phyloP scores from a whole-genome alignment of 1,140 invertebrate species.

The Leptoteleia sp. region DNA sequence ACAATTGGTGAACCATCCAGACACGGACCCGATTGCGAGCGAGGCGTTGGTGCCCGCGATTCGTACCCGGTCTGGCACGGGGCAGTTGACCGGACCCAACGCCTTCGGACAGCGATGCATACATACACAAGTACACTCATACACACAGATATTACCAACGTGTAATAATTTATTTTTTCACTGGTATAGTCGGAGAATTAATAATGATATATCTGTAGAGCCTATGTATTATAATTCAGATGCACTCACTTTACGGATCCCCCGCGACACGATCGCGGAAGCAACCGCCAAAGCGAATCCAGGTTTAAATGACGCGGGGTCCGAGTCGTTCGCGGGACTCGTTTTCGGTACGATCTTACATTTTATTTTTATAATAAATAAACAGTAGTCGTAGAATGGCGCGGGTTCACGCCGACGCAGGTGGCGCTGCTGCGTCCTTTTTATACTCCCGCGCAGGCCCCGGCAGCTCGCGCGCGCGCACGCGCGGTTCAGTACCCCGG shows the following conservation, averaged over 20 bases:
- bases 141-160: conserved; percentile 77
- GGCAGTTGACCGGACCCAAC: conserved; percentile 47
- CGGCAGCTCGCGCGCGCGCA: conserved; percentile 1
- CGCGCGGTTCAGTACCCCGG: conserved; percentile 5
- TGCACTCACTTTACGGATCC: conserved; percentile 77
- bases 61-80: conserved; percentile 45
- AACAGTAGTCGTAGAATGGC: conserved; percentile 72
- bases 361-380: conserved; percentile 81
- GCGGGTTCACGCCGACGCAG: conserved; percentile 62
- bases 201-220: conserved; percentile 81
- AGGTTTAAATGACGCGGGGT: conserved; percentile 37
- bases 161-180: conserved; percentile 83
- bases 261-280: conserved; percentile 63
- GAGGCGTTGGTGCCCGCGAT: conserved; percentile 32
- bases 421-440: conserved; percentile 70
- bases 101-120: conserved; percentile 54
- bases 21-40: conserved; percentile 59
- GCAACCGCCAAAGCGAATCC: conserved; percentile 35
- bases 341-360: conserved; percentile 79
- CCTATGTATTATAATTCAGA: conserved; percentile 80
- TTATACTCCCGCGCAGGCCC: conserved; percentile 49
- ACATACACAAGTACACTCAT: conserved; percentile 69
- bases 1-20: conserved; percentile 45
- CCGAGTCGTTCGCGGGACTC: conserved; percentile 72
- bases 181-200: conserved; percentile 79